phyloP scores from a whole-genome alignment of 2,888 invertebrate species.

The Acanthosepion lycidas region DNA sequence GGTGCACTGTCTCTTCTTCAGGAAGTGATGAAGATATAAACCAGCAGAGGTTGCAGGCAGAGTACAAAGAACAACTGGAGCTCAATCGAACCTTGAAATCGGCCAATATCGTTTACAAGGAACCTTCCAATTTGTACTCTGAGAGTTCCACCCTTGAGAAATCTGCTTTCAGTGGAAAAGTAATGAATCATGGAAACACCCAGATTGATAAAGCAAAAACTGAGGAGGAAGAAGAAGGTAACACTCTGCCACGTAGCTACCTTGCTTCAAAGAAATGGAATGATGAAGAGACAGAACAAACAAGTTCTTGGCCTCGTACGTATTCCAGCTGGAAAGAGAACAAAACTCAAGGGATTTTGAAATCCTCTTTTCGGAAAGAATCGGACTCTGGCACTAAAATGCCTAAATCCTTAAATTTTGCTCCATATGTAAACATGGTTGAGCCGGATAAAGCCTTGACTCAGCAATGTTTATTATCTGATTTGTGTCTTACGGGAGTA shows the following conservation, averaged over 20 bases:
- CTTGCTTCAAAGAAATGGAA: constrained; percentile 49
- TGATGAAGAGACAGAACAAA: constrained; percentile 50
- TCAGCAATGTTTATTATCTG: constrained; percentile 33
- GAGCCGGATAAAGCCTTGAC: constrained; percentile 47
- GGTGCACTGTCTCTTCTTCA: constrained; percentile 59
- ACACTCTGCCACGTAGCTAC: constrained; percentile 52
- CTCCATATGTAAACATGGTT: constrained; percentile 66
- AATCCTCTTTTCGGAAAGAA: constrained; percentile 60
- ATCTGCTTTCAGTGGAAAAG: not conserved
- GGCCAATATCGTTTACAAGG: not conserved
- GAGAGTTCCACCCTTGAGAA: not conserved
- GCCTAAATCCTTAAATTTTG: constrained; percentile 67
- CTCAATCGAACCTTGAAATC: not conserved
- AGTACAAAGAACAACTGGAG: not conserved
- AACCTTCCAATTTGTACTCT: not conserved
- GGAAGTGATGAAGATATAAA: constrained; percentile 57
- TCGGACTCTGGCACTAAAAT: constrained; percentile 55
- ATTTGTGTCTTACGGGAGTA: not conserved
- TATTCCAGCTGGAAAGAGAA: constrained; percentile 52
- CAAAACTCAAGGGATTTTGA: constrained; percentile 63
- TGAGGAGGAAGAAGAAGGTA: constrained; percentile 52
- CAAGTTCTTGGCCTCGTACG: constrained; percentile 68
- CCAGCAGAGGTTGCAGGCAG: not conserved
- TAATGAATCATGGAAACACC: not conserved
- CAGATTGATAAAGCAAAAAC: not conserved